Evolutionary conservation across 2,888 invertebrate species (phyloP), one percentile per base, ranked within the genome.

Genomic region (Periphyllus acericola): DNA sequence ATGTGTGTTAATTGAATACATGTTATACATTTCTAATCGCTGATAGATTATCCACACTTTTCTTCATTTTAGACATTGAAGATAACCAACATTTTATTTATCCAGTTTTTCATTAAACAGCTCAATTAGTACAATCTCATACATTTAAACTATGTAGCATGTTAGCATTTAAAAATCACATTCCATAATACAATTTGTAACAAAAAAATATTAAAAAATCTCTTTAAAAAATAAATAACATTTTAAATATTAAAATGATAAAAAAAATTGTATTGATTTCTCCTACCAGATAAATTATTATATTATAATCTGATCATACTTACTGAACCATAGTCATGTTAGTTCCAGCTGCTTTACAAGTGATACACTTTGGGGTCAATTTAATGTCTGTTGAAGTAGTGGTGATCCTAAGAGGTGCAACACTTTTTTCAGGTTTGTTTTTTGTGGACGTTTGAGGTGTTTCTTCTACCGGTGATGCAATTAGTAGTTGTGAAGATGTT

Each of bases 321-420:
- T 91, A 95, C 95, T 94, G 93, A 89, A 96, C 96, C 89, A 95
- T 95, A 90, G 89, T 87, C n/a, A 82, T 29, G 66, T 68, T 89
- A 36, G 89, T 89, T 55, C 89, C 89, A 46, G 40, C 76, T 82
- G 81, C 79, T 52, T 89, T 82, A 78, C 89, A 89, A 72, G 89
- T 89, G 75, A 86, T 80, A 72, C 89, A 89, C 34, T 79, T 86
- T 52, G 86, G 80, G 40, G 60, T 87, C 17, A 87, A 79, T 80
- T 87, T 87, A 40, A 87, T 72, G 60, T 87, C 86, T 29, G 78
- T 87, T 25, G 55, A 60, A 19, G 86, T 80, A 25, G 86, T 87
- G 11, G 80, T 80, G 9, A 87, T 87, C 60, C 86, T 80, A 9
- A 87, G 86, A 9, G 83, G 82, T 79, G 66, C 89, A 71, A 89